Evolutionary conservation across 2,113 vertebrate species (phyloP).

Genomic region (Equus przewalskii): DNA sequence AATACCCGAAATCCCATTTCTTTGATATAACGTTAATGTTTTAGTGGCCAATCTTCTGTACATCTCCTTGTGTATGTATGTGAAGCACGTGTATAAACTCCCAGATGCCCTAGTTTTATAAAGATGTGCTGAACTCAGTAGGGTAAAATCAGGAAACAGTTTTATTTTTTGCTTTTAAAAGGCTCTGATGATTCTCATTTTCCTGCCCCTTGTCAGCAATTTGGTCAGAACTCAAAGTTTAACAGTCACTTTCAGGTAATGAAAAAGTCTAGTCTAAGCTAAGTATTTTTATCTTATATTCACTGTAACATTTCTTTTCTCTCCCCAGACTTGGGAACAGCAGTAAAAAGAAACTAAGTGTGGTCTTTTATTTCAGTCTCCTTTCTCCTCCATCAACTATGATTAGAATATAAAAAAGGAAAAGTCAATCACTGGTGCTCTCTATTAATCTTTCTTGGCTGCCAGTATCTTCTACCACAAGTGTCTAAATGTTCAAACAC

Average conservation of each 20-base stretch:
- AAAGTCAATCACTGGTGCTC: background rate
- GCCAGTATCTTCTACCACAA: background rate
- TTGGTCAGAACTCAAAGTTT: background rate
- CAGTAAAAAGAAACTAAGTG: background rate
- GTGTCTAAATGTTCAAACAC: background rate
- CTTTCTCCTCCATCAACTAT: background rate
- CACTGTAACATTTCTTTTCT: background rate
- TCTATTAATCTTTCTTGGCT: background rate
- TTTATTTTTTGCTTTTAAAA: background rate
- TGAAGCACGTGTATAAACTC: background rate
- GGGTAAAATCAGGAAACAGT: background rate
- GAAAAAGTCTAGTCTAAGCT: background rate
- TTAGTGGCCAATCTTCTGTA: background rate
- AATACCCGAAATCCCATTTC: background rate
- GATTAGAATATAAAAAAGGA: background rate
- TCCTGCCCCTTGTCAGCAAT: background rate
- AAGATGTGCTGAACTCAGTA: background rate
- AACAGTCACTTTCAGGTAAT: background rate
- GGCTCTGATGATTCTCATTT: background rate
- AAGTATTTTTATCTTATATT: background rate
- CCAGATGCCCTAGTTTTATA: background rate
- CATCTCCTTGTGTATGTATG: background rate
- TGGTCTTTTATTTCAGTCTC: background rate
- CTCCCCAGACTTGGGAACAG: background rate
- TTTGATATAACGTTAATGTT: slow-evolving; percentile 2